phyloP scores from a whole-genome alignment of 2,888 invertebrate species.

The Apamea monoglypha region DNA sequence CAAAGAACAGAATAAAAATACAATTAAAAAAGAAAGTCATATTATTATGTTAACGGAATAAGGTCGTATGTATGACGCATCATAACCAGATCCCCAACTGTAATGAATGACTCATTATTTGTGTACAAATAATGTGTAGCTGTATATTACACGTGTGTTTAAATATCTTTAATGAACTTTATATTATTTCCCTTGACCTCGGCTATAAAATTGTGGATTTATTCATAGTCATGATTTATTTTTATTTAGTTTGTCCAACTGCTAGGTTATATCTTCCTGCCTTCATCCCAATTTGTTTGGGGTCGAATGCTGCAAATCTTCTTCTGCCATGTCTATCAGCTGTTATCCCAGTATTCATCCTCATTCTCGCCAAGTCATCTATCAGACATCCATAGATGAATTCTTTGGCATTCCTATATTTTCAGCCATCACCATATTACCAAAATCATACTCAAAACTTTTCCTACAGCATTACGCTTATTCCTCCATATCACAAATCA shows the following conservation, averaged over 20 bases:
- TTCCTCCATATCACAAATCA: neutral
- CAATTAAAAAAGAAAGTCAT: neutral
- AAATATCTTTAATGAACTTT: conserved; percentile 45
- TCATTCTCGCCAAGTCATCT: too few species aligned
- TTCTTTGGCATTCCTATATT: neutral
- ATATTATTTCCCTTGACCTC: conserved; percentile 40
- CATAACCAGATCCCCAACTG: conserved; percentile 6
- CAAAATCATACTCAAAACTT: neutral
- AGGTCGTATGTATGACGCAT: conserved; percentile 52
- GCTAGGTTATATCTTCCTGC: too few species aligned
- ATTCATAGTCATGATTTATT: neutral
- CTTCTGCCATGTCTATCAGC: neutral
- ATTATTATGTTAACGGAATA: conserved; percentile 17
- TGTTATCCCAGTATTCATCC: neutral
- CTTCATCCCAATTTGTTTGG: neutral
- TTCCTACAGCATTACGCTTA: neutral
- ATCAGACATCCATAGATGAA: neutral
- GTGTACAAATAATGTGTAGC: conserved; percentile 24
- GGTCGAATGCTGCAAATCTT: neutral
- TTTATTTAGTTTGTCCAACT: neutral
- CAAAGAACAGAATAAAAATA: too few species aligned
- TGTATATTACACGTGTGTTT: conserved; percentile 12
- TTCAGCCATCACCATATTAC: neutral
- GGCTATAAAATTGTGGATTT: neutral
- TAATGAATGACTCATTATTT: conserved; percentile 56